Evolutionary conservation across 2,113 vertebrate species (phyloP).

Genomic region (Cyprinodon variegatus): DNA sequence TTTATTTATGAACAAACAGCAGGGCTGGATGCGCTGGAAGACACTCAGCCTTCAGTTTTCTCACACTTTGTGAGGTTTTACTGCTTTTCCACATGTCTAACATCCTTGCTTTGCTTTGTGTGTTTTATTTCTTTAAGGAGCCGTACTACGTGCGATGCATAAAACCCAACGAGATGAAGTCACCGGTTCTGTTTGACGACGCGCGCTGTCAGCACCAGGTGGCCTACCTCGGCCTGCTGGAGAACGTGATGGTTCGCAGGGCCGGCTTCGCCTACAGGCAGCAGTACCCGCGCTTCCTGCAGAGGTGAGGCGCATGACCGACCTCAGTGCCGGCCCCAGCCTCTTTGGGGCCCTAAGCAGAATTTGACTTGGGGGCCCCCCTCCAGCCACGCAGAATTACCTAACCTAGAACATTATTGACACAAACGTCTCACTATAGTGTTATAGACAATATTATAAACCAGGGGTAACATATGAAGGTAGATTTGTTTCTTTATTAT

Average conservation of each 20-base stretch:
- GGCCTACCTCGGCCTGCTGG: slow-evolving; percentile 89
- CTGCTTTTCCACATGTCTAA: no score
- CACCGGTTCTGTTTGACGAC: slow-evolving; percentile 80
- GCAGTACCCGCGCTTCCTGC: slow-evolving; percentile 88
- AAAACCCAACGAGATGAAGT: slow-evolving; percentile 93
- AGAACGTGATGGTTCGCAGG: slow-evolving; percentile 91
- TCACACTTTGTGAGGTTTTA: background rate
- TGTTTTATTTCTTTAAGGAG: slow-evolving; percentile 78
- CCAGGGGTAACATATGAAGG: no score
- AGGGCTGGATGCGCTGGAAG: background rate
- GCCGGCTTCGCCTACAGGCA: slow-evolving; percentile 94
- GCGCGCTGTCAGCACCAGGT: slow-evolving; percentile 90
- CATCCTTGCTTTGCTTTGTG: background rate
- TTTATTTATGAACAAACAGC: background rate
- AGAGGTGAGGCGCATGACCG: slow-evolving; percentile 79
- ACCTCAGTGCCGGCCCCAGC: no score
- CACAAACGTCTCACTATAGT: no score
- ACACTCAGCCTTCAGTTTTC: no score
- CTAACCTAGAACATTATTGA: no score
- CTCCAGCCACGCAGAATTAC: no score
- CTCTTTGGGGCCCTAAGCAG: no score
- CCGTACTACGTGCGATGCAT: slow-evolving; percentile 94
- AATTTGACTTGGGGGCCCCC: no score
- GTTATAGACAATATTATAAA: no score
- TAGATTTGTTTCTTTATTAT: no score